Conservation (phyloP, 2,888 invertebrate genomes). For the Priocnemis perturbator region DNA sequence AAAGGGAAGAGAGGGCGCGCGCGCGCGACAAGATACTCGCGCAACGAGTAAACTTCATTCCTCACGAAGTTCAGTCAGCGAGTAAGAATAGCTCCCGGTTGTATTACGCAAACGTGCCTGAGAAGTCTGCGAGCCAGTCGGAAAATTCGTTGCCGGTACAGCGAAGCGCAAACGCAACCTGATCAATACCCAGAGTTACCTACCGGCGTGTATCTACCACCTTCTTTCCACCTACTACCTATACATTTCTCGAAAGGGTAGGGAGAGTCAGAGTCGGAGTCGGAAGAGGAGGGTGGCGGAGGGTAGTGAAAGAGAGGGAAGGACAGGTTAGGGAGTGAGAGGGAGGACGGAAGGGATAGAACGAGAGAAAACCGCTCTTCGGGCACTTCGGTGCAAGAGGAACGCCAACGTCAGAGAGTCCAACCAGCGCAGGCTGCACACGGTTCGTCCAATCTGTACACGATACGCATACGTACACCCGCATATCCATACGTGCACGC, state of each 20-base stretch:
- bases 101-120: too few species aligned
- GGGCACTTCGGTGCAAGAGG: conserved; percentile 24
- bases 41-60: too few species aligned
- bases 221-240: conserved; percentile 31
- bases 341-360: too few species aligned
- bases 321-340: conserved; percentile 9
- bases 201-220: conserved; percentile 38
- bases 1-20: too few species aligned
- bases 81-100: too few species aligned
- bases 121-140: not conserved
- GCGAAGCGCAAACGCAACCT: conserved; percentile 56
- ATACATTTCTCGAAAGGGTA: conserved; percentile 20
- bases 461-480: not conserved
- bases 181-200: conserved; percentile 58
- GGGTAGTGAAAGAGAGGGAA: conserved; percentile 15
- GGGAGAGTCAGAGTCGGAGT: not conserved
- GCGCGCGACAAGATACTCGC: too few species aligned
- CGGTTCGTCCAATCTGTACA: not conserved
- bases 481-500: too few species aligned
- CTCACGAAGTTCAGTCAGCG: too few species aligned
- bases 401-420: not conserved
- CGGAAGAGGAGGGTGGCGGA: conserved; percentile 9
- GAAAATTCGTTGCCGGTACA: conserved; percentile 50
- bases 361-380: too few species aligned
- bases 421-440: too few species aligned